Evolutionary conservation across 2,888 invertebrate genomes (phyloP), one percentile per base, ranked within the genome.

Genomic region (Macropis europaea): DNA sequence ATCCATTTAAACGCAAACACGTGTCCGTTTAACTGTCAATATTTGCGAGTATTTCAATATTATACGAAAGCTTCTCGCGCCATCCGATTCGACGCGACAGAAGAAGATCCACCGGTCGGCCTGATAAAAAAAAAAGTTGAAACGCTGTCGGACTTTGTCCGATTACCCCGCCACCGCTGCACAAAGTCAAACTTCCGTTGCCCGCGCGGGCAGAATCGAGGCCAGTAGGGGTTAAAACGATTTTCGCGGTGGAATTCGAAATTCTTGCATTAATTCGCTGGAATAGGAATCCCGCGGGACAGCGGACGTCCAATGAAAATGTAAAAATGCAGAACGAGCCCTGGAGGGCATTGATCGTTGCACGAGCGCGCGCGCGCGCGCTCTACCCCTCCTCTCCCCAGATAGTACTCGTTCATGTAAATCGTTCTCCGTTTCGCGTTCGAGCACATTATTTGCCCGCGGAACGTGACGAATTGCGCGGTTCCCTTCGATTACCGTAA

Each of bases 401-500:
- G 53, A 69, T 56, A 64, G 17, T 63, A 43, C 60, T 45, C 54
- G 73, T 52, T 77, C 72, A 73, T 76, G 71, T 56, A 81, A 72
- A 81, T 71, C 26, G 15, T 48, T 22, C 17, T 15, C 7, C 32
- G 9, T n/a, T 11, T 6, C 17, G 30, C 24, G 38, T 30, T 38
- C 19, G 24, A 26, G 50, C 63, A 52, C 28, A 53, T 70, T 82
- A 79, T 83, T 83, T 78, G 77, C 73, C 73, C 71, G 61, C 54
- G 77, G 80, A 83, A 79, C 75, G 77, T 71, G 82, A 83, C 81
- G 82, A 83, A 82, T 84, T 80, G 73, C 60, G 73, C 69, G 59
- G 50, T 54, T 70, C 73, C 63, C 86, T 87, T 87, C 86, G 83
- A 87, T 86, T 83, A 82, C 67, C 70, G 80, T 82, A 84, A 87